Conservation (phyloP, 2,888 invertebrate genomes). For the Seira ritae region DNA sequence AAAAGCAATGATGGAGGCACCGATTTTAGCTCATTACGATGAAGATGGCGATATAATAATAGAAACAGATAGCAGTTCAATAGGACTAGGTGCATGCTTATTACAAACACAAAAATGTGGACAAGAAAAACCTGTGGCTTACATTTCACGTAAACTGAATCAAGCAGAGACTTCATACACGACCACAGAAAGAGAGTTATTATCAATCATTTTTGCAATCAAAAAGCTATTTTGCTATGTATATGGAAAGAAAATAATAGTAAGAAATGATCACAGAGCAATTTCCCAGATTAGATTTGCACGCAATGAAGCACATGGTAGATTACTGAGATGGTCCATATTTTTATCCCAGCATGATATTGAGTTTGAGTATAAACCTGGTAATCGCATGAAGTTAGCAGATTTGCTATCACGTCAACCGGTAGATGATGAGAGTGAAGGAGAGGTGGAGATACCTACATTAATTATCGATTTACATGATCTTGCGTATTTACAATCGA, state of each 20-base stretch:
- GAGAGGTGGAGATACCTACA: neutral
- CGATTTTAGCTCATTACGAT: neutral
- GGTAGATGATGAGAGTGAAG: neutral
- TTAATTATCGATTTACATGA: neutral
- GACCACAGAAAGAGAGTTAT: constrained; percentile 33
- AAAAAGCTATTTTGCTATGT: constrained; percentile 25
- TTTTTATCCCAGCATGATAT: constrained; percentile 33
- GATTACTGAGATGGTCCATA: constrained; percentile 38
- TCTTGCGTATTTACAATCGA: neutral
- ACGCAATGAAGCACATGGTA: constrained; percentile 34
- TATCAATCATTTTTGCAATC: constrained; percentile 33
- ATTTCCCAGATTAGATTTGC: constrained; percentile 30
- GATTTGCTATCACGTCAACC: constrained; percentile 32
- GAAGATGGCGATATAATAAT: neutral
- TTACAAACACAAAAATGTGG: constrained; percentile 14
- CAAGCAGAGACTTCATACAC: constrained; percentile 30
- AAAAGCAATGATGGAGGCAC: neutral
- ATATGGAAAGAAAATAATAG: constrained; percentile 22
- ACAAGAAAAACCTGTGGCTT: constrained; percentile 29
- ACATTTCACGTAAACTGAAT: constrained; percentile 16
- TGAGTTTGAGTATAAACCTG: constrained; percentile 23
- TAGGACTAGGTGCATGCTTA: constrained; percentile 18
- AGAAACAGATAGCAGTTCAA: neutral
- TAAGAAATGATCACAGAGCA: constrained; percentile 42
- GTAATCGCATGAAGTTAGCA: neutral